A percentile compares a stretch with the other conserved stretches of the same genome.
Evolutionary conservation across 2,113 vertebrate genomes (phyloP).

Genomic region (Steatornis caripensis): DNA sequence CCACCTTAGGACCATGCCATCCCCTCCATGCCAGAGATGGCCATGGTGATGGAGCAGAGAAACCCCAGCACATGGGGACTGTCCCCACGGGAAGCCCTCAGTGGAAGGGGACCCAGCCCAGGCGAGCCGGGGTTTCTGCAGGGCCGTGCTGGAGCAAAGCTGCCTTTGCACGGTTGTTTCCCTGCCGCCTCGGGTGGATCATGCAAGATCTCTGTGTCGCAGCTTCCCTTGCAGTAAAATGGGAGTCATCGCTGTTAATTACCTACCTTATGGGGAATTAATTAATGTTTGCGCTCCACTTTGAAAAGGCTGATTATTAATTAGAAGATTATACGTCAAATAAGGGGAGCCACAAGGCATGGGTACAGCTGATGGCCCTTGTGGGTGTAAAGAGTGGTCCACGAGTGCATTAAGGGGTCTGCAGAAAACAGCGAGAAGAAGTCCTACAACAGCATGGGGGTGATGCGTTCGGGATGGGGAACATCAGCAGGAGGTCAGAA

Average conservation of each 20-base stretch:
- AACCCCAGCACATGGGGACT: fast-evolving
- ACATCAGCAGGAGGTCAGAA: neutral
- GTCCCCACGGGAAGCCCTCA: neutral
- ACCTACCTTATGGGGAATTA: slow-evolving; percentile 34
- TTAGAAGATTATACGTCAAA: slow-evolving; percentile 51
- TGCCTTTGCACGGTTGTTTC: neutral
- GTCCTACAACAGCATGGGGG: neutral
- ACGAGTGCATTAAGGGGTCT: neutral
- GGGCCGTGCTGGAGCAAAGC: neutral
- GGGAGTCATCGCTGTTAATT: slow-evolving; percentile 55
- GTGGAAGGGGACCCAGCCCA: neutral
- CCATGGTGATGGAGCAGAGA: neutral
- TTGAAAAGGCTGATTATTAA: slow-evolving; percentile 58
- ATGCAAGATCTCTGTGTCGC: neutral
- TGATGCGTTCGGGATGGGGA: neutral
- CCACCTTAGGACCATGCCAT: neutral
- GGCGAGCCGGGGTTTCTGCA: neutral
- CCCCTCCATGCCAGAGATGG: neutral
- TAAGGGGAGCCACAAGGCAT: slow-evolving; percentile 55
- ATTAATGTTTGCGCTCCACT: slow-evolving; percentile 54
- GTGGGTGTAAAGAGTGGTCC: neutral
- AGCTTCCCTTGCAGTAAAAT: slow-evolving; percentile 24
- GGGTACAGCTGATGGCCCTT: neutral
- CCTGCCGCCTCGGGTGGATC: neutral
- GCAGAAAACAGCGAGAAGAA: neutral